Base-by-base conservation (phyloP, 2,888 invertebrate genomes). In the Microctonus brassicae region DNA sequence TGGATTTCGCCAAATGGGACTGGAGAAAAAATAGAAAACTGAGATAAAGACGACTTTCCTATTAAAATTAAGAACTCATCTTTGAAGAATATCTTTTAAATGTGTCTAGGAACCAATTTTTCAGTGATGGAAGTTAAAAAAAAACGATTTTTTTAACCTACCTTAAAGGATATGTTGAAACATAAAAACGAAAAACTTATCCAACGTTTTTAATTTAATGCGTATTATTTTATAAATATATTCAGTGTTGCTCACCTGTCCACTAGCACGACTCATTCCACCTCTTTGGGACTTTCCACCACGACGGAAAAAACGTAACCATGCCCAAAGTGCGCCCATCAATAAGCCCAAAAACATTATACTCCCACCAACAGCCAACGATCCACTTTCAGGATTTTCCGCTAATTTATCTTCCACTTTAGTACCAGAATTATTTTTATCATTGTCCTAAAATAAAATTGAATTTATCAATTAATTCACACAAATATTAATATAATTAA, bases 201-300 rank as follows among this genome's bases (percentile, higher is more conserved):
- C n/a, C n/a, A n/a, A n/a, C n/a, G n/a, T n/a, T n/a, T 29, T 5
- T 29, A 5, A 29, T 29, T 29, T 29, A 29, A 3, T 29, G 29
- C 29, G 29, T 29, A 29, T 29, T 29, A 29, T 17, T 47, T 4
- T 20, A 47, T 58, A 64, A 79, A 42, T 39, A 24, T 24, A 39
- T 22, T 36, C 11, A 11, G 33, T 20, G 39, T 36, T 7, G n/a
- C 84, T 77, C 83, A 87, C 87, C 86, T 87, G 87, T 78, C 87
- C 87, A 72, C 86, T 85, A 24, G 77, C 79, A 22, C 79, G 74
- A 24, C 83, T 78, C 73, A 87, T 82, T 77, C 86, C 86, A 47
- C 84, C 81, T 73, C 87, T 81, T 2, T 85, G 83, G 3, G 86
- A 86, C 77, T 87, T 87, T n/a, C 72, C 72, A 60, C 81, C 84